Evolutionary conservation across 2,888 invertebrate genomes (phyloP), one percentile per base, ranked within the genome.

Genomic region (Lottia scabra): DNA sequence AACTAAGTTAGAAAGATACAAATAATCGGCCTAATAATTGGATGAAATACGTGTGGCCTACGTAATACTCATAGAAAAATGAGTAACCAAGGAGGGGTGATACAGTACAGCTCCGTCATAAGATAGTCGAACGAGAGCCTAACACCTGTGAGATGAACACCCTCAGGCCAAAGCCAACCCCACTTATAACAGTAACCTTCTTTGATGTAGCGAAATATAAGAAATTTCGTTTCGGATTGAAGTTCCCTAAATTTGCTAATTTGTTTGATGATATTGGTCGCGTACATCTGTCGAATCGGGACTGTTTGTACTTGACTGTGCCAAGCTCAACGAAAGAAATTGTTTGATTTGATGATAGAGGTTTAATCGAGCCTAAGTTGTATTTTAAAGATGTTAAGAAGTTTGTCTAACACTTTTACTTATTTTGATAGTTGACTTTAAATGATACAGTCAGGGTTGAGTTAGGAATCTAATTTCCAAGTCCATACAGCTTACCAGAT

Each of bases 201-300:
- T 56, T 56, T 56, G 56, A 56, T 56, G 56, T 56, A 56, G 56
- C 56, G 56, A 56, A 56, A 56, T 23, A 56, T 56, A 56, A 56
- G 56, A 56, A 56, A 56, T 56, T 56, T 56, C 56, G 12, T 56
- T 56, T 56, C 15, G 56, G 56, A 56, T 56, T 56, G 56, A 56
- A 56, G 56, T 56, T 23, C 56, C 23, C 56, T 56, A 56, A 56
- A 56, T 56, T 56, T 19, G 56, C 23, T 56, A 56, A 56, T 56
- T 56, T 56, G 56, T 56, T 56, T 56, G 56, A 19, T 56, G 56
- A 56, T 56, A 12, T 56, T 56, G 56, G 19, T 56, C 23, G 56
- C 23, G 56, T 56, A 56, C 56, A 56, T 56, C 56, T 56, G 56
- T 56, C 23, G 56, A 23, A 23, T 56, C 19, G 8, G 19, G 56